phyloP scores from a whole-genome alignment of 2,797 vertebrate species.

The Harpagifer antarcticus region DNA sequence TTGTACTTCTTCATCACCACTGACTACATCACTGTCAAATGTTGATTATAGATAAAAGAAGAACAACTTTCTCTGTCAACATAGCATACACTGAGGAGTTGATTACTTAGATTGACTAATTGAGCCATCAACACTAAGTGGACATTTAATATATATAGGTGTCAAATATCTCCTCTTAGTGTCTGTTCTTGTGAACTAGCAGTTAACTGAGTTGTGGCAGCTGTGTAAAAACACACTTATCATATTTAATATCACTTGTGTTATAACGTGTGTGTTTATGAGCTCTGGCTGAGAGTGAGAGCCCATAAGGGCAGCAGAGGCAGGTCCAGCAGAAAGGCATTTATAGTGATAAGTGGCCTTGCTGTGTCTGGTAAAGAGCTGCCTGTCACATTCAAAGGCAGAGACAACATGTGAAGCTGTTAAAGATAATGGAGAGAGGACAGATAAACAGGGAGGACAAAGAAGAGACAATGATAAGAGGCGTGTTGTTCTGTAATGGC shows the following conservation, averaged over 20 bases:
- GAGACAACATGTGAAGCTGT: constrained; percentile 17
- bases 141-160: no score
- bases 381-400: constrained; percentile 18
- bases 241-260: constrained; percentile 10
- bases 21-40: no score
- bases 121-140: no score
- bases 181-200: constrained; percentile 1
- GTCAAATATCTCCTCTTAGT: background rate
- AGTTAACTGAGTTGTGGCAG: constrained; percentile 24
- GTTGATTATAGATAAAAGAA: no score
- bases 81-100: no score
- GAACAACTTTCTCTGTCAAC: no score
- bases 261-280: constrained; percentile 11
- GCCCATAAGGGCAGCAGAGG: constrained; percentile 14
- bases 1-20: no score
- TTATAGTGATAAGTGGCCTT: constrained; percentile 49
- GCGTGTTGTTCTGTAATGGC: constrained; percentile 40
- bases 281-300: constrained; percentile 5
- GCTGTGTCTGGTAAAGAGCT: constrained; percentile 58
- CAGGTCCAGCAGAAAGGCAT: constrained; percentile 39
- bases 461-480: constrained; percentile 55
- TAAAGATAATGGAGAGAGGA: constrained; percentile 4
- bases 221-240: constrained; percentile 50
- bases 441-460: constrained; percentile 38
- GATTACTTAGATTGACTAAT: no score